Evolutionary conservation across 2,888 invertebrate genomes (phyloP).

Genomic region (Clostera curtula): DNA sequence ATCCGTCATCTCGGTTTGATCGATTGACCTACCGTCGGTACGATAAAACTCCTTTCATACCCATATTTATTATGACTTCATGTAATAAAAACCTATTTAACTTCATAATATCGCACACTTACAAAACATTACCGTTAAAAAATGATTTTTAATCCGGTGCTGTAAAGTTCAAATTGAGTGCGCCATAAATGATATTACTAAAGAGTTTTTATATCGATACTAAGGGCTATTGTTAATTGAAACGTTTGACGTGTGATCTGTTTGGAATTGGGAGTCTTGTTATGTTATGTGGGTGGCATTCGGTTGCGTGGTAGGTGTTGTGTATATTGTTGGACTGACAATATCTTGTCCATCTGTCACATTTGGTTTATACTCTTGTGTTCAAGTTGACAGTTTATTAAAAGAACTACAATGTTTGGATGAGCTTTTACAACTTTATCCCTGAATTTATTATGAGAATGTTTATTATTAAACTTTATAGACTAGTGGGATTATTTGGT

Average conservation of each 20-base stretch:
- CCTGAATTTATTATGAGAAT: too few relatives aligned
- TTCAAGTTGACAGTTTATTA: slow-evolving; percentile 2
- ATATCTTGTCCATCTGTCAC: slow-evolving; percentile 12
- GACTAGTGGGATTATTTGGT: too few relatives aligned
- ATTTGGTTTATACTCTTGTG: slow-evolving; percentile 7
- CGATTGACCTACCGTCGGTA: slow-evolving; percentile 26
- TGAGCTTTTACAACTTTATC: too few relatives aligned
- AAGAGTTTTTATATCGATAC: slow-evolving; percentile 22
- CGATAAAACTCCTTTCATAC: slow-evolving; percentile 29
- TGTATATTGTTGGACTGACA: slow-evolving; percentile 15
- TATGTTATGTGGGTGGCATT: slow-evolving; percentile 37
- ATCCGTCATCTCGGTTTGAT: slow-evolving; percentile 45
- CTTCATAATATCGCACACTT: slow-evolving; percentile 21
- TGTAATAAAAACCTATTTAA: slow-evolving; percentile 27
- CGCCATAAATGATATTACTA: slow-evolving; percentile 8
- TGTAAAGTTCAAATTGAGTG: slow-evolving; percentile 1
- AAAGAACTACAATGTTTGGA: slow-evolving; percentile 5
- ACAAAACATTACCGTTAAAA: too few relatives aligned
- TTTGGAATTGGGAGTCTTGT: slow-evolving; percentile 27
- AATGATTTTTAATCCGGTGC: slow-evolving; percentile 1
- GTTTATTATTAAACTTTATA: too few relatives aligned
- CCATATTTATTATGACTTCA: slow-evolving; percentile 25
- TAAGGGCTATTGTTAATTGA: slow-evolving; percentile 46
- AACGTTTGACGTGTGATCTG: slow-evolving; percentile 41
- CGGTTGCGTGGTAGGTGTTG: slow-evolving; percentile 15